Conservation (phyloP, 2,113 vertebrate species). For the Dicerorhinus sumatrensis region DNA sequence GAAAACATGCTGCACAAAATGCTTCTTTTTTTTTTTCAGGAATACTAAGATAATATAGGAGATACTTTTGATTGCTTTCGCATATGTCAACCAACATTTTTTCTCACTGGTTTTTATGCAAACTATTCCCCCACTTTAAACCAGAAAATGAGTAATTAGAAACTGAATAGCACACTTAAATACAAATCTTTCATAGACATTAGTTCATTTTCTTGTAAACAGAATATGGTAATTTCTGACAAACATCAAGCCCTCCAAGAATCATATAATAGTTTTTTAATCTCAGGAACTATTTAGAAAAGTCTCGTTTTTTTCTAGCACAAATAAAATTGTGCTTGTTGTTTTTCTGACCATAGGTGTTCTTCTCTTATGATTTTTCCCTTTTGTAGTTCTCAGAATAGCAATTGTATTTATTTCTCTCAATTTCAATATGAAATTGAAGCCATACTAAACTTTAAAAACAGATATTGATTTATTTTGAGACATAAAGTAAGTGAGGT, state of each 20-base stretch:
- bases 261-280: conserved; percentile 50
- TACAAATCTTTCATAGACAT: conserved; percentile 38
- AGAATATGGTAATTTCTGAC: conserved; percentile 52
- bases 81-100: not conserved
- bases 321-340: not conserved
- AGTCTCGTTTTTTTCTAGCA: not conserved
- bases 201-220: conserved; percentile 59
- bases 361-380: not conserved
- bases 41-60: conserved; percentile 49
- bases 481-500: conserved; percentile 10
- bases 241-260: conserved; percentile 34
- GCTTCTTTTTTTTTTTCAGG: not conserved
- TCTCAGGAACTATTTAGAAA: conserved; percentile 39
- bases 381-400: not conserved
- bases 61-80: not conserved
- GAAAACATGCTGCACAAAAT: not conserved
- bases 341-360: not conserved
- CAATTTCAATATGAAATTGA: conserved; percentile 29
- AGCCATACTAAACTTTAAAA: not conserved
- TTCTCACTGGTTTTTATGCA: conserved; percentile 52
- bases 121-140: conserved; percentile 21
- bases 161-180: conserved; percentile 22
- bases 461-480: not conserved
- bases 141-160: conserved; percentile 56
- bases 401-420: not conserved